Base-by-base conservation (phyloP, 2,888 invertebrate species). In the Leptinotarsa haldemani region DNA sequence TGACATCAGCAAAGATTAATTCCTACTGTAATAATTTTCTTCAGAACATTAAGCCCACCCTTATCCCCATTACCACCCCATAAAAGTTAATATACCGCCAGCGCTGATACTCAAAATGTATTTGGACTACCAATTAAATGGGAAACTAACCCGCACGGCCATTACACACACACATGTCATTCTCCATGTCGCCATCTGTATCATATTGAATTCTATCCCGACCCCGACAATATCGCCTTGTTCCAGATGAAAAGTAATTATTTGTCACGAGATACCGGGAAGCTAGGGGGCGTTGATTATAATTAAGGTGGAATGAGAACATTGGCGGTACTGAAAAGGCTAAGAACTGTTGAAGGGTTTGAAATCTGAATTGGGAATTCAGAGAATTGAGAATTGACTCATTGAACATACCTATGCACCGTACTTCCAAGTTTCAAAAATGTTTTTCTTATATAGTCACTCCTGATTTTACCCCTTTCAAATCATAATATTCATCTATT, bases 131-230 rank as follows among this genome's bases (percentile, higher is more conserved):
- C 73, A 75, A 75, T 75, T 75, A 73, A 75, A 75, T 68, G 50
- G 73, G 65, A 69, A 73, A 73, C 70, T 75, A 65, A 73, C 73
- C 75, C 75, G 70, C 70, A 70, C 68, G 48, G 70, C 72, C 67
- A 72, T 75, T 72, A 71, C 69, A 69, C 66, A 53, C 69, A 74
- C 69, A 76, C 77, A 77, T 74, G 77, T 76, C 74, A 76, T 73
- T 75, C 75, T 74, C 76, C 71, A 70, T 67, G 75, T 74, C 76
- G 78, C 75, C 78, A 78, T 75, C 72, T 78, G 78, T 71, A 70
- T 67, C 46, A 65, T 75, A 78, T 78, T 78, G 75, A 74, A 77
- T 78, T 75, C 61, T 72, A 70, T 77, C 77, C 78, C 73, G 66
- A 73, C 71, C 72, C 71, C 20, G 7, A 61, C 61, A 40, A 61